phyloP scores from a whole-genome alignment of 2,797 vertebrate species.

The Labroides dimidiatus region DNA sequence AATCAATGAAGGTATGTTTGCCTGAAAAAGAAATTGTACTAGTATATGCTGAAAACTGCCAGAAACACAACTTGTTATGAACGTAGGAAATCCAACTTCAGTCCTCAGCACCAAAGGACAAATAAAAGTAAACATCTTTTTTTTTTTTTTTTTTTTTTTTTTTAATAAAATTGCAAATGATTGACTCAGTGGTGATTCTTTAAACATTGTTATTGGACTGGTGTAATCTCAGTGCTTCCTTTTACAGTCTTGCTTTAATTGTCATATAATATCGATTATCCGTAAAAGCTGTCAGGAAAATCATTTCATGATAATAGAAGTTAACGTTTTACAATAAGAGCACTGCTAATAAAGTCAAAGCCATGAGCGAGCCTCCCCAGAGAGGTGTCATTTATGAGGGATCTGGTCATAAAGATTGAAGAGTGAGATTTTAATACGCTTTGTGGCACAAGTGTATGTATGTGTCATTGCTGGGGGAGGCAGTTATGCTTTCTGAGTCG shows the following conservation, averaged over 20 bases:
- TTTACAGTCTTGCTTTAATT: neutral
- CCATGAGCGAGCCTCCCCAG: constrained; percentile 18
- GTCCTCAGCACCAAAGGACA: too few species aligned
- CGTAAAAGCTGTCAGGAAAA: constrained; percentile 5
- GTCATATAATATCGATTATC: neutral
- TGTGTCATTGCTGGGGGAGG: constrained; percentile 3
- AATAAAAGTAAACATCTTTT: too few species aligned
- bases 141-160: too few species aligned
- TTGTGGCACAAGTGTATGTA: constrained; percentile 49
- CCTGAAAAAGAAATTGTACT: too few species aligned
- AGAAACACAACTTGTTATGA: too few species aligned
- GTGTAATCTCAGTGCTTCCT: neutral
- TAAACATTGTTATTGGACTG: neutral
- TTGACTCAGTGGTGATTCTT: neutral
- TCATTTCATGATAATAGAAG: constrained; percentile 12
- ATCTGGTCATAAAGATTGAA: constrained; percentile 67
- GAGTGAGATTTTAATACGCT: constrained; percentile 59
- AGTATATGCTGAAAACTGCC: too few species aligned
- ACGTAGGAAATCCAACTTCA: too few species aligned
- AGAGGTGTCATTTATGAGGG: constrained; percentile 62
- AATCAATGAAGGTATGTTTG: too few species aligned
- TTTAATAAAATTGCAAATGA: too few species aligned
- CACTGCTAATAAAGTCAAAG: constrained; percentile 35
- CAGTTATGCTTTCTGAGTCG: constrained; percentile 25
- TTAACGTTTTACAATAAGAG: constrained; percentile 23